Evolutionary conservation across 2,113 vertebrate genomes (phyloP).

Genomic region (Carettochelys insculpta): DNA sequence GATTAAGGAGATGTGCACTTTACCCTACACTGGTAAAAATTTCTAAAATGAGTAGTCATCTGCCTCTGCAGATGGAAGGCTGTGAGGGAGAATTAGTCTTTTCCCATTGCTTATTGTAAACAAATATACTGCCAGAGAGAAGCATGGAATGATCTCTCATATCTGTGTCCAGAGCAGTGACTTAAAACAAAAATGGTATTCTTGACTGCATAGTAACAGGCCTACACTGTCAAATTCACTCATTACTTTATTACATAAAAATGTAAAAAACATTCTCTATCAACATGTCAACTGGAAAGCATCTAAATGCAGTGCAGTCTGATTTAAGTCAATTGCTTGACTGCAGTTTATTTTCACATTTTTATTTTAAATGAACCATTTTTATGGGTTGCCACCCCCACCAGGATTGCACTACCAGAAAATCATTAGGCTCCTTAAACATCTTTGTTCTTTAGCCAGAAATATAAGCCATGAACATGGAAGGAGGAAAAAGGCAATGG

Average conservation of each 20-base stretch:
- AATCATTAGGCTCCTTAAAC: slow-evolving; percentile 18
- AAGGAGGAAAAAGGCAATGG: neutral
- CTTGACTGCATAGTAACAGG: neutral
- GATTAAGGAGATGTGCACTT: slow-evolving; percentile 62
- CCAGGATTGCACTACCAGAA: neutral
- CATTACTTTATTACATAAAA: neutral
- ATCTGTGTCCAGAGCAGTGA: neutral
- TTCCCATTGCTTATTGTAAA: slow-evolving; percentile 45
- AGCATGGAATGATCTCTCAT: neutral
- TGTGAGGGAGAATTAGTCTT: slow-evolving; percentile 51
- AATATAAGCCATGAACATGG: neutral
- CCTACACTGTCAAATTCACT: neutral
- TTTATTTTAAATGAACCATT: too few relatives aligned
- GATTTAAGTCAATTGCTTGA: neutral
- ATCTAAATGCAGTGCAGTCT: neutral
- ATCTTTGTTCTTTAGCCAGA: neutral
- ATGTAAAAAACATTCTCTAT: neutral
- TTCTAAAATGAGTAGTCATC: slow-evolving; percentile 55
- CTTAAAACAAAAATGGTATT: neutral
- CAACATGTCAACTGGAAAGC: neutral
- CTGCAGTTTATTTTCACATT: neutral
- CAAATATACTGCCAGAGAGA: slow-evolving; percentile 16
- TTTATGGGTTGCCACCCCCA: too few relatives aligned
- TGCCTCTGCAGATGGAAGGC: slow-evolving; percentile 36
- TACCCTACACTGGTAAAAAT: slow-evolving; percentile 48